phyloP scores from a whole-genome alignment of 2,797 vertebrate species.

The Coluber constrictor region DNA sequence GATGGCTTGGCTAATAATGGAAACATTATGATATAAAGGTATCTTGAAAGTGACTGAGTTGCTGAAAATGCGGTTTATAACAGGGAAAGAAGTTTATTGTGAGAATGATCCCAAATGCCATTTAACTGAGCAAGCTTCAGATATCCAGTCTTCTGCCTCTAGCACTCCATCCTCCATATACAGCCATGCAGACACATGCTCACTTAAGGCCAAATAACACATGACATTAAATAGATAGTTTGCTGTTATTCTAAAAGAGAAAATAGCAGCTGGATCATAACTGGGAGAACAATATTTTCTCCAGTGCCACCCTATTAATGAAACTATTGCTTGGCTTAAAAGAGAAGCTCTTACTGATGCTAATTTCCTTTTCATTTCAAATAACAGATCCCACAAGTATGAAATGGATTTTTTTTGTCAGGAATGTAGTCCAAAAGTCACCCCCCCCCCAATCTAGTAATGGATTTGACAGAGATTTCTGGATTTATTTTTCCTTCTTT shows the following conservation, averaged over 20 bases:
- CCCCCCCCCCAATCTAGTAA: too few species aligned
- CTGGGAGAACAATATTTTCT: neutral
- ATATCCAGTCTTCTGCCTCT: neutral
- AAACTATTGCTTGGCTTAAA: neutral
- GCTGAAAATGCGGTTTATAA: conserved; percentile 10
- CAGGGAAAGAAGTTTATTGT: rapidly evolving
- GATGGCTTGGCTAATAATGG: neutral
- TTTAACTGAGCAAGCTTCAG: neutral
- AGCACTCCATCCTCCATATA: neutral
- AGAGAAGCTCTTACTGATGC: neutral
- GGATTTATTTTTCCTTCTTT: neutral
- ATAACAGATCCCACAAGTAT: neutral
- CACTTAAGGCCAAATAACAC: conserved; percentile 1
- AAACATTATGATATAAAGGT: neutral
- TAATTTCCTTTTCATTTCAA: neutral
- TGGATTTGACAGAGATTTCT: neutral
- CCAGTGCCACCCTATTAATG: neutral
- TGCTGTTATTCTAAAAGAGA: neutral
- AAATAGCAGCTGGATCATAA: neutral
- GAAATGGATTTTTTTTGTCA: neutral
- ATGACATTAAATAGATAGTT: neutral
- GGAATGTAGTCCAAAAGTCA: neutral
- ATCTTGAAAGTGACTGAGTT: conserved; percentile 13
- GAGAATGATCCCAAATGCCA: neutral
- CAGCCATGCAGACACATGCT: neutral